Conservation (phyloP, 1,140 invertebrate genomes). For the Portunus trituberculatus region DNA sequence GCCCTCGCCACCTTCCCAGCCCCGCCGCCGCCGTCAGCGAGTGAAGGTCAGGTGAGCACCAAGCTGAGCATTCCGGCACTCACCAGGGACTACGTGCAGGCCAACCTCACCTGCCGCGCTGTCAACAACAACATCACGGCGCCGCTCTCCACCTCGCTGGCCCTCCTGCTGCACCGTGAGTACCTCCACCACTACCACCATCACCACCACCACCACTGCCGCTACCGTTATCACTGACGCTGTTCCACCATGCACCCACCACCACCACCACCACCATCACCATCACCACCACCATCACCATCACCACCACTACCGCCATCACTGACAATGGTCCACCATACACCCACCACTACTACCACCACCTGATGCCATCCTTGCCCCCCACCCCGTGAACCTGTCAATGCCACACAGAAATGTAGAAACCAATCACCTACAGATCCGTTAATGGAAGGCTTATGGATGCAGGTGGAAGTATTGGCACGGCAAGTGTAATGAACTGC, state of each 20-base stretch:
- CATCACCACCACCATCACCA: background rate
- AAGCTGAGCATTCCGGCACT: conserved; percentile 60
- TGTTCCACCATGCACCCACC: background rate
- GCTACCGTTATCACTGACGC: background rate
- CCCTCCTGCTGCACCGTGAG: conserved; percentile 44
- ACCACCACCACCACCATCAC: background rate
- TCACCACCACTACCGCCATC: background rate
- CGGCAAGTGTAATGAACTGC: too few species aligned
- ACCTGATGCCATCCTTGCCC: too few species aligned
- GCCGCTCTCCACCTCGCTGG: conserved; percentile 56
- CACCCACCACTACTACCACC: too few species aligned
- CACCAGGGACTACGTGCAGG: conserved; percentile 51
- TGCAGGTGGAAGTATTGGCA: too few species aligned
- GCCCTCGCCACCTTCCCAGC: background rate
- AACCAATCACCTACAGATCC: too few species aligned
- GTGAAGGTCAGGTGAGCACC: conserved; percentile 49
- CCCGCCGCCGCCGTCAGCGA: conserved; percentile 18
- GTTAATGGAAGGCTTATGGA: too few species aligned
- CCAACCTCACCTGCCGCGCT: conserved; percentile 63
- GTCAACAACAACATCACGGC: conserved; percentile 59
- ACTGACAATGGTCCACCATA: too few species aligned
- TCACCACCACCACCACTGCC: background rate
- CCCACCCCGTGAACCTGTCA: too few species aligned
- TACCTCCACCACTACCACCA: conserved; percentile 29
- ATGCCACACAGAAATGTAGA: too few species aligned